Conservation (phyloP, 1,140 invertebrate genomes). For the Macrosteles quadrilineatus region DNA sequence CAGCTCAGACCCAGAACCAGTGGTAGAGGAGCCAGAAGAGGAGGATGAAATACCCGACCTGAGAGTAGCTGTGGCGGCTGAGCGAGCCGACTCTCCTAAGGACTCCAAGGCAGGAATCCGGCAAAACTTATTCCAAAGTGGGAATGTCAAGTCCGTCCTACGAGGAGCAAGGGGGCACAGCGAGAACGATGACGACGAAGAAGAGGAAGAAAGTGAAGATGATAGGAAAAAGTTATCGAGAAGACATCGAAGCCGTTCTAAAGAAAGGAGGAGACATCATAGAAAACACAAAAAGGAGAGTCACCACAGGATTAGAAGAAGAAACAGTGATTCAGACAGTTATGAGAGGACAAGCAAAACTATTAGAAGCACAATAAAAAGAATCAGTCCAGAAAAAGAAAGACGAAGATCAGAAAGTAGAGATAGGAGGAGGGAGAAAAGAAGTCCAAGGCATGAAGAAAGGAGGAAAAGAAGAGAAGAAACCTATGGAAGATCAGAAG, state of each 20-base stretch:
- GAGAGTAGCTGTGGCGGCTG: slow-evolving; percentile 22
- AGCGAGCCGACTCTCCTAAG: background rate
- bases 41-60: slow-evolving; percentile 29
- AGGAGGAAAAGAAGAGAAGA: slow-evolving; percentile 4
- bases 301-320: background rate
- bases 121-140: background rate
- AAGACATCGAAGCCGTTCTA: slow-evolving; percentile 28
- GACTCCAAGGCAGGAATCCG: slow-evolving; percentile 9
- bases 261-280: slow-evolving; percentile 23
- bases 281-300: background rate
- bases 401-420: slow-evolving; percentile 2
- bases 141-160: slow-evolving; percentile 28
- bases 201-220: slow-evolving; percentile 13
- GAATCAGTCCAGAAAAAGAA: slow-evolving; percentile 8
- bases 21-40: slow-evolving; percentile 8
- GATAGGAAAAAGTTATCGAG: background rate
- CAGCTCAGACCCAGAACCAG: slow-evolving; percentile 1
- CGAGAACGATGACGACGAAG: background rate
- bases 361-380: slow-evolving; percentile 1
- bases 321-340: background rate
- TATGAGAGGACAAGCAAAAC: background rate
- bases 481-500: background rate
- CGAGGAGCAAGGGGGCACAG: slow-evolving; percentile 19
- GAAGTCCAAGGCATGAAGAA: background rate
- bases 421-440: background rate